These are phyloP conservation scores for Myxocyprinus asiaticus DNA, from an alignment of 2,113 vertebrate species.

Conservation along the genomic window DNA sequence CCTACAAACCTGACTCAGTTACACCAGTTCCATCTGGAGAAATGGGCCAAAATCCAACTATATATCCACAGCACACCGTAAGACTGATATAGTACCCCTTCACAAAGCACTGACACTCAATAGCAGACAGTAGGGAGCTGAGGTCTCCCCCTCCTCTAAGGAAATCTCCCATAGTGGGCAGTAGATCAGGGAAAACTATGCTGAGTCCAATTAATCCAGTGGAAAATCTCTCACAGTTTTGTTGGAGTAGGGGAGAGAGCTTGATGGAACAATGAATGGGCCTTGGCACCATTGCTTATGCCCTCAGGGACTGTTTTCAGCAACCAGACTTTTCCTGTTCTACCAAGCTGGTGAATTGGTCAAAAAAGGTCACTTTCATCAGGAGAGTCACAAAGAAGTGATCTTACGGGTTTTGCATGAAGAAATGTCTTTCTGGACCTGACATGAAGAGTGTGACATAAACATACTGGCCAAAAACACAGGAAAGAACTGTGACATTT, in stretches of 20 bases:
- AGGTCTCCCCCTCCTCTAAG: conserved; percentile 41
- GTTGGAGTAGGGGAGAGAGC: conserved; percentile 12
- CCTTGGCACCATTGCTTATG: not conserved
- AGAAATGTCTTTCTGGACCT: conserved; percentile 31
- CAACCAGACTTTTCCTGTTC: conserved; percentile 25
- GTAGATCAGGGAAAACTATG: conserved; percentile 23
- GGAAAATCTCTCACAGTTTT: conserved; percentile 25
- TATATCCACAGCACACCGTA: not conserved
- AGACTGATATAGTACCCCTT: not conserved
- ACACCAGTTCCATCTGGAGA: too few relatives aligned
- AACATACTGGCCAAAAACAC: conserved; percentile 4
- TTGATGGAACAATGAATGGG: conserved; percentile 1
- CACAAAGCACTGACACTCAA: conserved; percentile 24
- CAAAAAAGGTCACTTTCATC: not conserved
- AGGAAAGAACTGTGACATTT: conserved; percentile 30
- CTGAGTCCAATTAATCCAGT: conserved; percentile 47
- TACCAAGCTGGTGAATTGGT: conserved; percentile 18
- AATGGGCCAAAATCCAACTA: too few relatives aligned
- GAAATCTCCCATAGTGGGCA: conserved; percentile 32
- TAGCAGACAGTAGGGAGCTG: conserved; percentile 1
- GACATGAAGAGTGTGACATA: conserved; percentile 3
- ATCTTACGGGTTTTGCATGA: conserved; percentile 20
- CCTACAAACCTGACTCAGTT: too few relatives aligned
- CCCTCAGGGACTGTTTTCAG: conserved; percentile 13
- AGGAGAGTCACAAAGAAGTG: not conserved